These are phyloP conservation scores for Trachymyrmex septentrionalis DNA, from an alignment of 1,140 invertebrate genomes.

Conservation along the genomic window DNA sequence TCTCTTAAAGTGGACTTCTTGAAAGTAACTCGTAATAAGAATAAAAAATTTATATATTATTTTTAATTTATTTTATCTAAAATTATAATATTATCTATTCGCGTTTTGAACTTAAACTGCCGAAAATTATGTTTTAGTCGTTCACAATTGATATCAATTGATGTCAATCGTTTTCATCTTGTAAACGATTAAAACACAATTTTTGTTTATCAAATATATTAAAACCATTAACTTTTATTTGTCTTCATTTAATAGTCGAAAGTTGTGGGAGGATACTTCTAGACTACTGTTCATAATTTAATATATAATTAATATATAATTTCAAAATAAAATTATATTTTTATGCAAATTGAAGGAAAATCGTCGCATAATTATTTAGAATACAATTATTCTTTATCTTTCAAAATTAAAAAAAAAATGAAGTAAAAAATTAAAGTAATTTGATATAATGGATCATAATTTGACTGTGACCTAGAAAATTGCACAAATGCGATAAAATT, in stretches of 20 bases:
- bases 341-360: not conserved
- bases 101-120: not conserved
- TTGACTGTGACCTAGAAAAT: not conserved
- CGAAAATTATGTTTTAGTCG: not conserved
- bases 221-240: not conserved
- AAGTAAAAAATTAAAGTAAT: not conserved
- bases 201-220: not conserved
- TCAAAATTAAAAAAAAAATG: not conserved
- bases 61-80: no score
- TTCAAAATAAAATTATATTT: not conserved
- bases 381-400: not conserved
- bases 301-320: not conserved
- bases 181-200: not conserved
- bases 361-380: not conserved
- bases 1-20: not conserved
- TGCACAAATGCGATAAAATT: slow-evolving; percentile 1
- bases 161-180: not conserved
- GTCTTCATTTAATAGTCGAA: not conserved
- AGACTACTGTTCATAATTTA: not conserved
- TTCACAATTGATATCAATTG: not conserved
- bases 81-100: not conserved
- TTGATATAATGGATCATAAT: not conserved
- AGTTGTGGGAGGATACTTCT: not conserved
- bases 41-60: not conserved
- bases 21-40: not conserved